Evolutionary conservation across 2,797 vertebrate genomes (phyloP).

Genomic region (Pseudochirops cupreus): DNA sequence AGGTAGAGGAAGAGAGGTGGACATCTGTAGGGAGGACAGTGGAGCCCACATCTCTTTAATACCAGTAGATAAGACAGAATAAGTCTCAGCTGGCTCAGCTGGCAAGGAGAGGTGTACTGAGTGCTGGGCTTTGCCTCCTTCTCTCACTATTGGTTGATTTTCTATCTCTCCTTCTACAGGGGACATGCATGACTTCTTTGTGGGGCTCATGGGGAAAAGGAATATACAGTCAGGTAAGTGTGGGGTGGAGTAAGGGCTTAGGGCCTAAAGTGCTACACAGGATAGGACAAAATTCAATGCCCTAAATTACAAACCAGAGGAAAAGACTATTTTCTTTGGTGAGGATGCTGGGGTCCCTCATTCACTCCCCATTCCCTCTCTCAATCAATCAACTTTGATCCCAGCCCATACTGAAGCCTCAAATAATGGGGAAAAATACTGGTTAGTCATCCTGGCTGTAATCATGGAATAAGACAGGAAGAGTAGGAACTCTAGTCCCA

Average conservation of each 20-base stretch:
- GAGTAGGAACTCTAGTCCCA: not conserved
- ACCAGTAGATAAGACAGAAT: not conserved
- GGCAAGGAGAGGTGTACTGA: not conserved
- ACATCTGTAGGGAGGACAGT: not conserved
- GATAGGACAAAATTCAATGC: not conserved
- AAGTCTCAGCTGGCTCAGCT: not conserved
- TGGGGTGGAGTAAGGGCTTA: conserved; percentile 22
- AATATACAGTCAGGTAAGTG: conserved; percentile 86
- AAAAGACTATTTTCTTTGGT: conserved; percentile 22
- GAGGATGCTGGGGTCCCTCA: not conserved
- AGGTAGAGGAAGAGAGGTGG: not conserved
- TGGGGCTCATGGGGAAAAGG: conserved; percentile 97
- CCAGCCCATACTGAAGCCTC: not conserved
- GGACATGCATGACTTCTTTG: conserved; percentile 97
- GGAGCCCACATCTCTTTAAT: no score
- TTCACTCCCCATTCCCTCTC: not conserved
- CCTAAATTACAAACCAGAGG: conserved; percentile 13
- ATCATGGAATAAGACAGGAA: not conserved
- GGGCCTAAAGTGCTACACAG: not conserved
- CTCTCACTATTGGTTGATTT: not conserved
- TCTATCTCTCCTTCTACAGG: conserved; percentile 84
- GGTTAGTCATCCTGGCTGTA: not conserved
- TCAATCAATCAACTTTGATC: not conserved
- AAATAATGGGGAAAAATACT: not conserved
- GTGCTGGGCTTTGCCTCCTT: not conserved